A percentile compares a stretch with the other conserved stretches of the same genome.
Evolutionary conservation across 2,888 invertebrate genomes (phyloP).

Genomic region (Kryphioiulus occultus): DNA sequence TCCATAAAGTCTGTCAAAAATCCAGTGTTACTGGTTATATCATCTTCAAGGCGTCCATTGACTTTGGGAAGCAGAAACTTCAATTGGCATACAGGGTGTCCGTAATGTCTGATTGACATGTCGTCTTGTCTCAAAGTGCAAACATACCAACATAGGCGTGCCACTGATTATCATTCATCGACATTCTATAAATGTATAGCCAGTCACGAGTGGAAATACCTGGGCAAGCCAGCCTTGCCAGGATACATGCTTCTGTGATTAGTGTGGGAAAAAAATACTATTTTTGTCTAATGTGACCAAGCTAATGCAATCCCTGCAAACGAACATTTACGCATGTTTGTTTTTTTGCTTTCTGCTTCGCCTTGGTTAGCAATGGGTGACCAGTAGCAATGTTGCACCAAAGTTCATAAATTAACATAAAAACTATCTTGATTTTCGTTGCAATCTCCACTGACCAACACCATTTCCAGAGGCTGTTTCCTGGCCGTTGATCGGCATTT

Average conservation of each 20-base stretch:
- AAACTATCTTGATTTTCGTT: too few species aligned
- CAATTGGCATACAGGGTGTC: too few species aligned
- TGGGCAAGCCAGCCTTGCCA: not conserved
- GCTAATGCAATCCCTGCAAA: not conserved
- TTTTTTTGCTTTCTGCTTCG: not conserved
- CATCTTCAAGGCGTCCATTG: too few species aligned
- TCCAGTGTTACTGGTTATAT: too few species aligned
- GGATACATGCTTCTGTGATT: conserved; percentile 24
- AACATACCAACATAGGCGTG: too few species aligned
- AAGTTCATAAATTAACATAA: too few species aligned
- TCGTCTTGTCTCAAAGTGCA: too few species aligned
- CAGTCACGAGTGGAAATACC: not conserved
- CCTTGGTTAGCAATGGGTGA: not conserved
- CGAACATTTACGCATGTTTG: not conserved
- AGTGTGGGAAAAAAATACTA: not conserved
- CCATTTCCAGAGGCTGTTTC: not conserved
- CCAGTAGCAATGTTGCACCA: too few species aligned
- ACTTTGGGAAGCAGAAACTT: too few species aligned
- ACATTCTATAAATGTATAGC: not conserved
- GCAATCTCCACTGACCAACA: too few species aligned
- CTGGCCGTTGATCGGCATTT: not conserved
- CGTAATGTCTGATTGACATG: too few species aligned
- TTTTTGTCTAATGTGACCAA: not conserved
- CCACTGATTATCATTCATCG: not conserved
- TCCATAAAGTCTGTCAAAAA: too few species aligned